Conservation (phyloP, 2,113 vertebrate species). For the Rhinoderma darwinii region DNA sequence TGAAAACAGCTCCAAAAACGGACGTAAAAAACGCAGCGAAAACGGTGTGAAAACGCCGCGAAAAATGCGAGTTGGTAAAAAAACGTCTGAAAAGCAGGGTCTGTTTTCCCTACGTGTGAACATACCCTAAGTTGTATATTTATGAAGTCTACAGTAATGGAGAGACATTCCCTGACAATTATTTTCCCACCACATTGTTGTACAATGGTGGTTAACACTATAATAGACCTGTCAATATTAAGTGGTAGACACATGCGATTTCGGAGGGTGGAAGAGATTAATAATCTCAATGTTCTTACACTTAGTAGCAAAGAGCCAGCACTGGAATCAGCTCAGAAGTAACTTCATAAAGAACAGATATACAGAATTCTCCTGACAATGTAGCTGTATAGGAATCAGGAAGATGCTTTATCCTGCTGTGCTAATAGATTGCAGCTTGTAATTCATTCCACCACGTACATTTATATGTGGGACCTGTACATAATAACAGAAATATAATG, state of each 20-base stretch:
- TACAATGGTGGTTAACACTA: neutral
- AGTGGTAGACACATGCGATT: neutral
- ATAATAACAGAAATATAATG: neutral
- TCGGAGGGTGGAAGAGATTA: neutral
- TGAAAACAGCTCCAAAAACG: too few relatives aligned
- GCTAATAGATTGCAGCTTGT: neutral
- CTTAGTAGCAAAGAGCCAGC: neutral
- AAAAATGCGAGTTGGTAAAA: too few relatives aligned
- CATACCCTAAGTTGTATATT: neutral
- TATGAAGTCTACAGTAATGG: neutral
- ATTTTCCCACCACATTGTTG: neutral
- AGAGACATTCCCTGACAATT: neutral
- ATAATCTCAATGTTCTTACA: neutral
- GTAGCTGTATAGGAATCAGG: neutral
- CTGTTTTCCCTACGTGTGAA: neutral
- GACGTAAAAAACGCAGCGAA: too few relatives aligned
- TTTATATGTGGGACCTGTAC: neutral
- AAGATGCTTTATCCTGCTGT: neutral
- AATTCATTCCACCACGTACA: neutral
- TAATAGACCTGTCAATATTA: constrained; percentile 4
- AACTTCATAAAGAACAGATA: constrained; percentile 18
- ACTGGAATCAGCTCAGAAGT: neutral
- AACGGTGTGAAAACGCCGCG: too few relatives aligned
- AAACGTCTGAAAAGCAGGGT: too few relatives aligned
- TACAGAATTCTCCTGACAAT: neutral